A percentile compares a stretch with the other conserved stretches of the same genome.
Conservation (phyloP, 2,888 invertebrate species). For the Cheilosia vernalis region DNA sequence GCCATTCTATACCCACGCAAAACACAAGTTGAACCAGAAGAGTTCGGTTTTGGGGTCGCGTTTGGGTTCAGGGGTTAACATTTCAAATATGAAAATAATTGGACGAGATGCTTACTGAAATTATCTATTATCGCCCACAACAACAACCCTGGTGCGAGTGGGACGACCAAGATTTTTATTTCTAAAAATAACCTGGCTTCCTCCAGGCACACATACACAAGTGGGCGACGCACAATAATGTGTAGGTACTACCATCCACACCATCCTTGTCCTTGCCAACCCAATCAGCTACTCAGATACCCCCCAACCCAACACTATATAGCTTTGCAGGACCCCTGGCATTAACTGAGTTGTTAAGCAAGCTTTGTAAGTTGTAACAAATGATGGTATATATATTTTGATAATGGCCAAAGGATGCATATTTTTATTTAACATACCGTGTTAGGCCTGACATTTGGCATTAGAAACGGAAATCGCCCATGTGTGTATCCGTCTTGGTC, state of each 20-base stretch:
- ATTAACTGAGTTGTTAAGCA: conserved; percentile 12
- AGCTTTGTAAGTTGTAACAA: background rate
- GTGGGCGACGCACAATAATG: conserved; percentile 24
- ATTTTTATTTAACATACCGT: conserved; percentile 85
- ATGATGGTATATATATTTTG: background rate
- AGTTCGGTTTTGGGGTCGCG: background rate
- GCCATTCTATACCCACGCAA: background rate
- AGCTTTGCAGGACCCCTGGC: conserved; percentile 8
- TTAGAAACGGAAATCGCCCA: conserved; percentile 88
- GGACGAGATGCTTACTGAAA: conserved; percentile 48
- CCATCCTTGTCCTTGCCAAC: conserved; percentile 23
- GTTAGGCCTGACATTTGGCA: conserved; percentile 92
- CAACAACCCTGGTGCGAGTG: conserved; percentile 47
- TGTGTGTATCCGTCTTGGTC: conserved; percentile 62
- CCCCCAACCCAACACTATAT: background rate
- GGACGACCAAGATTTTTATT: conserved; percentile 36
- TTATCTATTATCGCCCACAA: conserved; percentile 50
- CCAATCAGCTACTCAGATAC: background rate
- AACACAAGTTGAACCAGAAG: conserved; percentile 20
- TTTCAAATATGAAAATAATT: conserved; percentile 55
- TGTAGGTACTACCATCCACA: conserved; percentile 10
- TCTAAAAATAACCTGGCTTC: conserved; percentile 67
- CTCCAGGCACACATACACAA: conserved; percentile 41
- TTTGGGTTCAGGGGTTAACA: conserved; percentile 23
- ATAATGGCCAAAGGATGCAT: conserved; percentile 9